Evolutionary conservation across 2,113 vertebrate species (phyloP), one percentile per base, ranked within the genome.

Genomic region (Poicephalus gulielmi): DNA sequence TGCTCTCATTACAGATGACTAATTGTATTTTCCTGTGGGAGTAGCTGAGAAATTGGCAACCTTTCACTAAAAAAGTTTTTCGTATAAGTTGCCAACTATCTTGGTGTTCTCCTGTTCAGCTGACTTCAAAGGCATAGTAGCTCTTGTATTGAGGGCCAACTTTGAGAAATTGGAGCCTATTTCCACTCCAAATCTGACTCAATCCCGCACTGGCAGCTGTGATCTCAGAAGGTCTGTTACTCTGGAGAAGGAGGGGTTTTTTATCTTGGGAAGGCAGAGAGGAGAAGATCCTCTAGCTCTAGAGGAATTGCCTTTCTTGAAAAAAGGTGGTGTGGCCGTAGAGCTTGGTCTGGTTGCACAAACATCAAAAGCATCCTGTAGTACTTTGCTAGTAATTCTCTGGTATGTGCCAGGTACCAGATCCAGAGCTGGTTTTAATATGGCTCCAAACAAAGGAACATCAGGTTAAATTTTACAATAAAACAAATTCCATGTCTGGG

Each of bases 1-100:
- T 85, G 44, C 14, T 41, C 43, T 92, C 16, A 69, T 85, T 63
- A 52, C 68, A 87, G 57, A 43, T 37, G 43, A 63, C 76, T 95
- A 95, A 83, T 87, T 77, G 46, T 87, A 50, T 93, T 95, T 73
- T 94, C 91, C 62, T 79, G 67, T 11, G 31, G 37, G 83, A 96
- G 35, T 28, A 91, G 52, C 62, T 90, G 68, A 95, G 73, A 92
- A 95, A 90, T n/a, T 85, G 70, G 28, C 33, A 88, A 28, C 37
- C 22, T 90, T 89, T 87, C 20, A 53, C 74, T 89, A 35, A 60
- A 59, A 91, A 79, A 53, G 18, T n/a, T 4, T 50, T 68, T 60
- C 59, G 70, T 11, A 7, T 25, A 71, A 52, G 33, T 70, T 90
- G 75, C 71, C 88, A 89, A 1, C 17, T 22, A 69, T 43, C 46